A percentile compares a stretch with the other conserved stretches of the same genome.
Evolutionary conservation across 2,113 vertebrate genomes (phyloP).

Genomic region (Chloroceryle aenea): DNA sequence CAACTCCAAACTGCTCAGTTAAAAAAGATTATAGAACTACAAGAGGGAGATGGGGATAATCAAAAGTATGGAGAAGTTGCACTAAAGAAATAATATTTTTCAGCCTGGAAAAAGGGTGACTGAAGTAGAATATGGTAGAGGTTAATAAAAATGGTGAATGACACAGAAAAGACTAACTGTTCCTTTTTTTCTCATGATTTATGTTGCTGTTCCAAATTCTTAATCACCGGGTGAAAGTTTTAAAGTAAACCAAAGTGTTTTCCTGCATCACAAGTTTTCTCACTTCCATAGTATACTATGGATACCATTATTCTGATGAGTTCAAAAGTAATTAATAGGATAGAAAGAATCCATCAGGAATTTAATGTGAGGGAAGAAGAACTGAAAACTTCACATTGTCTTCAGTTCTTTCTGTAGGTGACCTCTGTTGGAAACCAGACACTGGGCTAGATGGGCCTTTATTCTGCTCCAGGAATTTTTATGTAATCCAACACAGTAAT

Average conservation of each 20-base stretch:
- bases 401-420: not conserved
- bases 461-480: not conserved
- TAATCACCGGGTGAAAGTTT: not conserved
- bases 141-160: not conserved
- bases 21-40: not conserved
- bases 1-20: not conserved
- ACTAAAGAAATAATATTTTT: not conserved
- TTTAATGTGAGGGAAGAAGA: not conserved
- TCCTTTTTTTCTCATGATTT: not conserved
- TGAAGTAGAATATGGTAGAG: not conserved
- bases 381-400: not conserved
- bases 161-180: not conserved
- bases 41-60: not conserved
- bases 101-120: not conserved
- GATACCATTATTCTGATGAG: not conserved
- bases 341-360: not conserved
- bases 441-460: not conserved
- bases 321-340: not conserved
- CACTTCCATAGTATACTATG: rapidly evolving
- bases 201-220: not conserved
- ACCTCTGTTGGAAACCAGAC: not conserved
- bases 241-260: not conserved
- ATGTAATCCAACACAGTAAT: not conserved
- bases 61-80: not conserved
- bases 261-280: not conserved